Conservation (phyloP, 2,888 invertebrate species). For the Drosophila algonquin region DNA sequence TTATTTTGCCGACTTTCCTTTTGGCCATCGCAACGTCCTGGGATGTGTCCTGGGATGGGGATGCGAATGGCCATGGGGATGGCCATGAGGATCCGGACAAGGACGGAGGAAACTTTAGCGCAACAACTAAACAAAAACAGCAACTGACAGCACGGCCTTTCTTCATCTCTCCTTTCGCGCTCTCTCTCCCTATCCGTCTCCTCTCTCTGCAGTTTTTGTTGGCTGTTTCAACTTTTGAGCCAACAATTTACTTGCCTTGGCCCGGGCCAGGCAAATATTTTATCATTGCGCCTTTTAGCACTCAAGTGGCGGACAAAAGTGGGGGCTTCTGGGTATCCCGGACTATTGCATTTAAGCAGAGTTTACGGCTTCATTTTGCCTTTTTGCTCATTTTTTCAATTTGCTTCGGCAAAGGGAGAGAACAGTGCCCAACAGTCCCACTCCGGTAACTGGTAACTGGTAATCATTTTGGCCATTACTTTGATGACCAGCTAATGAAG, state of each 20-base stretch:
- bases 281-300: slow-evolving; percentile 74
- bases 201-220: slow-evolving; percentile 31
- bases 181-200: neutral
- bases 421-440: slow-evolving; percentile 1
- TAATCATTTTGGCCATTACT: slow-evolving; percentile 50
- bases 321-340: slow-evolving; percentile 21
- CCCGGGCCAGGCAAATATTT: slow-evolving; percentile 63
- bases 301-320: slow-evolving; percentile 59
- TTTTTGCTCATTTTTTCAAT: slow-evolving; percentile 48
- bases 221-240: slow-evolving; percentile 58
- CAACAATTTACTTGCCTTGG: slow-evolving; percentile 67
- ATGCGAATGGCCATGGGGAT: neutral
- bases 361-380: slow-evolving; percentile 62
- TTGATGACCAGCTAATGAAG: slow-evolving; percentile 65
- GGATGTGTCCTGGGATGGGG: neutral
- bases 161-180: slow-evolving; percentile 39
- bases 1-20: slow-evolving; percentile 59
- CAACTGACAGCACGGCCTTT: slow-evolving; percentile 46
- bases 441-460: neutral
- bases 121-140: slow-evolving; percentile 59
- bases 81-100: slow-evolving; percentile 39
- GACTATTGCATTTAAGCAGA: slow-evolving; percentile 61
- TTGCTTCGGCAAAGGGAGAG: slow-evolving; percentile 18
- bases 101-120: slow-evolving; percentile 64
- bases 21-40: slow-evolving; percentile 38